Evolutionary conservation across 2,797 vertebrate species (phyloP).

Genomic region (Phoebastria nigripes): DNA sequence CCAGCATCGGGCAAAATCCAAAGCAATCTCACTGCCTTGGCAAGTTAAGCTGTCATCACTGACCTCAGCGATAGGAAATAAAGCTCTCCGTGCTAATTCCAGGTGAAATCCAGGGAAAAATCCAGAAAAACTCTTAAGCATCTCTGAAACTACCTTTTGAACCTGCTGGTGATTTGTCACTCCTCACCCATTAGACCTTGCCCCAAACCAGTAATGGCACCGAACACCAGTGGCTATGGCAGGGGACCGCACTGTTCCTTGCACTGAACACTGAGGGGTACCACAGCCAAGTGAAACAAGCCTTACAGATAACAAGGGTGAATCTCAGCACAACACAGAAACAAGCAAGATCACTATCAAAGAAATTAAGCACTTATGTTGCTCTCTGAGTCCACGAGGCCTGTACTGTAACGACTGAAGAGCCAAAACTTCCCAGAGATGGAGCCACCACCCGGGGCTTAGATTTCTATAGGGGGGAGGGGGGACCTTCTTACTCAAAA

Average conservation of each 20-base stretch:
- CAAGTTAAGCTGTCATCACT: neutral
- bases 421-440: neutral
- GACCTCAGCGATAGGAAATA: neutral
- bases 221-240: neutral
- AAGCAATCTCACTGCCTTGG: neutral
- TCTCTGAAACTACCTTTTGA: neutral
- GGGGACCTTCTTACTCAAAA: neutral
- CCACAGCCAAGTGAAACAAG: neutral
- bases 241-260: neutral
- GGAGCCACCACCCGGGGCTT: neutral
- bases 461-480: neutral
- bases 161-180: neutral
- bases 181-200: neutral
- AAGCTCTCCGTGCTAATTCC: neutral
- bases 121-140: neutral
- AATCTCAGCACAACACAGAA: neutral
- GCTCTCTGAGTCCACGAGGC: neutral
- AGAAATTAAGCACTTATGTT: neutral
- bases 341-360: neutral
- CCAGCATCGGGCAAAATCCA: neutral
- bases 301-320: neutral
- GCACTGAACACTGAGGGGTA: neutral
- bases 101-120: neutral
- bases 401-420: neutral
- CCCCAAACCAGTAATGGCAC: neutral